Evolutionary conservation across 2,888 invertebrate genomes (phyloP), one percentile per base, ranked within the genome.

Genomic region (Actias luna): DNA sequence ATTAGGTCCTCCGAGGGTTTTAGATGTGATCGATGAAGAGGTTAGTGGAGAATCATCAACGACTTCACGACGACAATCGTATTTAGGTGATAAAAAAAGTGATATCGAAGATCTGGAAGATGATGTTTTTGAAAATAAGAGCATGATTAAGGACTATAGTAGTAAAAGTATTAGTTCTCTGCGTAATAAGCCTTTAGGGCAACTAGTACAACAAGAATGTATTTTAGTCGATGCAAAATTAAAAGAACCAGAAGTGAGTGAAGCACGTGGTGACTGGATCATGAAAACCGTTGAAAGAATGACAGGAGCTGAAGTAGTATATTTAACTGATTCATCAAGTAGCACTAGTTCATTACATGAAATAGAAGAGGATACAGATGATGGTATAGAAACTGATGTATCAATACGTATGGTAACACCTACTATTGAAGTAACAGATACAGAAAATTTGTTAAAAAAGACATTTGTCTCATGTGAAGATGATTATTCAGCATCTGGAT

Each of bases 1-100:
- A 63, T 93, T 95, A 0, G 93, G 94, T 8, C 94, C 94, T 74
- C 94, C 95, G 14, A 93, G 96, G 78, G 95, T 94, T 69, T 88
- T 97, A 76, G 96, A 96, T 77, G 96, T 95, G 7, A 97, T 97
- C 69, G 95, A 95, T 74, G 97, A 97, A 84, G 97, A 97, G 88
- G 94, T 94, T 4, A 96, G 96, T 74, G 84, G 91, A 76, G 95
- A 95, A 74, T 92, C 94, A 5, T 95, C 94, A 69, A 93, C 94
- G 68, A 90, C 93, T 70, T 93, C 95, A 71, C 79, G 94, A 71
- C 78, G 94, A 74, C 88, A 93, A 71, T 85, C 94, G 73, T 88
- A 93, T 84, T 75, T 93, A 75, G 80, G 90, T 74, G 92, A 92
- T 50, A 92, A 88, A 61, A 87, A 86, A 82, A 85, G 90, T 79